These are phyloP conservation scores for Sebastes hubbsi DNA, from an alignment of 2,797 vertebrate species.

Conservation along the genomic window DNA sequence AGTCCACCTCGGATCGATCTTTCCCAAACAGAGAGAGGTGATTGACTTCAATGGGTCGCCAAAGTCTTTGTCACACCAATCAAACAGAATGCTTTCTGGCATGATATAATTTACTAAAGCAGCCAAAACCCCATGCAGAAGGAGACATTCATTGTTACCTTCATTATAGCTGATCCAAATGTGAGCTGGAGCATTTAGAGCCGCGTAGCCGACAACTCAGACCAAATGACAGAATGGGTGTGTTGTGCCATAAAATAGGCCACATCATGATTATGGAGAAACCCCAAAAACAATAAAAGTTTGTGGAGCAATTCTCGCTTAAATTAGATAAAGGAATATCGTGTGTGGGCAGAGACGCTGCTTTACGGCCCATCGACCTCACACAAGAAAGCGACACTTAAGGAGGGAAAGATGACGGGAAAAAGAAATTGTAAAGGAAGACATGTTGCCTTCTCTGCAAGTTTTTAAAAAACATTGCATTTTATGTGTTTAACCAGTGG, in stretches of 20 bases:
- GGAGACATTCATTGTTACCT: neutral
- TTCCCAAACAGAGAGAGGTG: neutral
- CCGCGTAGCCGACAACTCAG: neutral
- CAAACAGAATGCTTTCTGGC: neutral
- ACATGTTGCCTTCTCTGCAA: neutral
- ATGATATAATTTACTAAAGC: neutral
- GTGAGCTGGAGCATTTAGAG: constrained; percentile 9
- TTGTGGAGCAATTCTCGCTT: constrained; percentile 32
- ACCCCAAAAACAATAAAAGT: constrained; percentile 44
- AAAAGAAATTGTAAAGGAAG: neutral
- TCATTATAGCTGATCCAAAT: constrained; percentile 2
- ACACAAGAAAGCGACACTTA: neutral
- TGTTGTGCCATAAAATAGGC: constrained; percentile 19
- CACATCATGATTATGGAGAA: constrained; percentile 39
- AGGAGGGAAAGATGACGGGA: neutral
- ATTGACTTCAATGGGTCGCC: neutral
- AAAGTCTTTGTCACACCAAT: neutral
- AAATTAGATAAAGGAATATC: constrained; percentile 31
- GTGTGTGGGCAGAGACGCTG: neutral
- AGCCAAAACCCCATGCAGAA: neutral
- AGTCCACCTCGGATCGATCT: neutral
- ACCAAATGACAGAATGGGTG: constrained; percentile 26
- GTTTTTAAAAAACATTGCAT: neutral
- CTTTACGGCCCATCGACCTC: constrained; percentile 4
- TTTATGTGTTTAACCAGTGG: neutral